A percentile compares a stretch with the other conserved stretches of the same genome.
phyloP scores from a whole-genome alignment of 2,888 invertebrate genomes.

The Drosophila demipolita region DNA sequence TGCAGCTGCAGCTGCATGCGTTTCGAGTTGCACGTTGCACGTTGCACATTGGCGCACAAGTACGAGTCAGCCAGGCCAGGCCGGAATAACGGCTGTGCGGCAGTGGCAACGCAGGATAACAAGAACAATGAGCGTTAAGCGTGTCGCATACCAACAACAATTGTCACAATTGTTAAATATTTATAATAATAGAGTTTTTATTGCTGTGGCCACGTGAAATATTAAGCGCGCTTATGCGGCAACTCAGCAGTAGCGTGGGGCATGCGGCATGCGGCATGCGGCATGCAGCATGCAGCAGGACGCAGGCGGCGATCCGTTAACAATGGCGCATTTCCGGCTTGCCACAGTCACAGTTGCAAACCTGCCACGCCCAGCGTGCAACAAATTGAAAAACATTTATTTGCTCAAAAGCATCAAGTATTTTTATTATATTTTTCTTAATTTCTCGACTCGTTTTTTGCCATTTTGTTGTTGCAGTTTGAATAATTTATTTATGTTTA shows the following conservation, averaged over 20 bases:
- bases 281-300: conserved; percentile 27
- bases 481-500: conserved; percentile 8
- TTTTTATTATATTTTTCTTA: conserved; percentile 7
- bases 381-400: conserved; percentile 72
- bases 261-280: not conserved
- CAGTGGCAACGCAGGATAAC: conserved; percentile 33
- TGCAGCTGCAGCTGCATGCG: conserved; percentile 66
- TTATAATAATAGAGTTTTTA: conserved; percentile 78
- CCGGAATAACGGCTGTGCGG: conserved; percentile 39
- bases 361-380: conserved; percentile 38
- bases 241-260: conserved; percentile 13
- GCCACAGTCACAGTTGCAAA: conserved; percentile 16
- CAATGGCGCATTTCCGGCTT: conserved; percentile 63
- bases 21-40: conserved; percentile 36
- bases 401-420: conserved; percentile 56
- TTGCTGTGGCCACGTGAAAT: conserved; percentile 71
- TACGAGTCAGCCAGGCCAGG: not conserved
- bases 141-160: conserved; percentile 70
- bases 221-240: conserved; percentile 70
- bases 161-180: conserved; percentile 81
- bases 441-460: conserved; percentile 10
- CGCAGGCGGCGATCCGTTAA: conserved; percentile 50
- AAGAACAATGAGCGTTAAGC: conserved; percentile 67
- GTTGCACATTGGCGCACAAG: conserved; percentile 12
- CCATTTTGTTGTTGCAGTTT: not conserved